Evolutionary conservation across 2,113 vertebrate species (phyloP).

Genomic region (Barnardius zonarius): DNA sequence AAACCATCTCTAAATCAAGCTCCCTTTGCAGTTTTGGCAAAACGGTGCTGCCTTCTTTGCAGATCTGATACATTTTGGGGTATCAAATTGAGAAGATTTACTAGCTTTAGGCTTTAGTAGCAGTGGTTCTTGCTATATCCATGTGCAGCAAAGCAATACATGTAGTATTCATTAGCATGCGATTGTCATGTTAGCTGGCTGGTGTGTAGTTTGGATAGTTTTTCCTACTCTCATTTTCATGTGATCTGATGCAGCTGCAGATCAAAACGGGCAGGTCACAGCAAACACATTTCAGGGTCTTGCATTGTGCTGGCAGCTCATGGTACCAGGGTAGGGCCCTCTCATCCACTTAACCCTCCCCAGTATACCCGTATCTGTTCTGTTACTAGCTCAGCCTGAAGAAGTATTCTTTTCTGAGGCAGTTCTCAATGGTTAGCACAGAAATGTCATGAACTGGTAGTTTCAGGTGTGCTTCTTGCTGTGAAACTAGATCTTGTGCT

Average conservation of each 20-base stretch:
- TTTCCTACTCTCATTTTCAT: background rate
- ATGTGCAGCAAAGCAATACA: background rate
- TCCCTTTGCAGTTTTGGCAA: background rate
- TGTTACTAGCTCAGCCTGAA: background rate
- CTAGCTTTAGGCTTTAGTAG: background rate
- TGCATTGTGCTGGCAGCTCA: fast-evolving
- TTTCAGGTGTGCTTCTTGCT: background rate
- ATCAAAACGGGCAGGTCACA: background rate
- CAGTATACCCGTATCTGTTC: background rate
- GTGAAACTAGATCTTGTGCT: background rate
- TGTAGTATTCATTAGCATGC: background rate
- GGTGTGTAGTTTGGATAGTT: background rate
- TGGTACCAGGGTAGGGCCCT: background rate
- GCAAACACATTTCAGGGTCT: background rate
- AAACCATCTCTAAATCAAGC: background rate
- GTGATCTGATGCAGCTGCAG: background rate
- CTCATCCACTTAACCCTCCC: background rate
- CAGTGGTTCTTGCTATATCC: background rate
- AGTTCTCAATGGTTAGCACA: background rate
- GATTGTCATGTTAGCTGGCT: background rate
- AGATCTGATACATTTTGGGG: background rate
- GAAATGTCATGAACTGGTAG: background rate
- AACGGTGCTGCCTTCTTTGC: background rate
- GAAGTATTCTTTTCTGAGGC: background rate
- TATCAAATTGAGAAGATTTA: background rate